Percentiles rank a stretch among this genome's conserved stretches.
phyloP scores from a whole-genome alignment of 1,140 invertebrate genomes.

The Lepidurus couesii region DNA sequence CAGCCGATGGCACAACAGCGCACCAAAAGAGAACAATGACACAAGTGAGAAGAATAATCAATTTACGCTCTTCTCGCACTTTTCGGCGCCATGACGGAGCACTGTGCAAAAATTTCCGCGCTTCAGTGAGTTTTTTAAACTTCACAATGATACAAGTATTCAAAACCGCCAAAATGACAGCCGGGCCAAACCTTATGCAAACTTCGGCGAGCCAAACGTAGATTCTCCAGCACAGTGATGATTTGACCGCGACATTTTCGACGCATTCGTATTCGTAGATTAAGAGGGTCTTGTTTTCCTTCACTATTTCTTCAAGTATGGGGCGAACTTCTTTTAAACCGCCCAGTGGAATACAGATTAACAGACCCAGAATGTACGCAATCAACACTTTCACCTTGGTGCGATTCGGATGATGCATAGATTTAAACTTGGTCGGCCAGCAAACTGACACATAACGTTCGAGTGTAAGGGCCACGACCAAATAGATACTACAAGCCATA shows the following conservation, averaged over 20 bases:
- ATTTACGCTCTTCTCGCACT: slow-evolving; percentile 44
- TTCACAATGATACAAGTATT: slow-evolving; percentile 44
- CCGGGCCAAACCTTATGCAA: slow-evolving; percentile 43
- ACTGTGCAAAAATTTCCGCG: slow-evolving; percentile 34
- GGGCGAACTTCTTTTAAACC: slow-evolving; percentile 41
- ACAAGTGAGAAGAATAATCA: slow-evolving; percentile 44
- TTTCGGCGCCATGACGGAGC: slow-evolving; percentile 36
- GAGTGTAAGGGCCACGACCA: slow-evolving; percentile 48
- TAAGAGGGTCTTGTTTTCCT: background rate
- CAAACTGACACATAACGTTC: slow-evolving; percentile 44
- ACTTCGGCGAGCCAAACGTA: slow-evolving; percentile 42
- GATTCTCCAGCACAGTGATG: slow-evolving; percentile 38
- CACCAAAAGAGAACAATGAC: slow-evolving; percentile 48
- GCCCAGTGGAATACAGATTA: slow-evolving; percentile 44
- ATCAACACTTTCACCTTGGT: slow-evolving; percentile 42
- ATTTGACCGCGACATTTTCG: slow-evolving; percentile 40
- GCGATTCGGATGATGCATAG: slow-evolving; percentile 43
- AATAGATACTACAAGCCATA: slow-evolving; percentile 48
- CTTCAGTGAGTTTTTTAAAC: slow-evolving; percentile 42
- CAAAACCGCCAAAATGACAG: slow-evolving; percentile 42
- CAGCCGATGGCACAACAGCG: slow-evolving; percentile 46
- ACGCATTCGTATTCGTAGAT: slow-evolving; percentile 38
- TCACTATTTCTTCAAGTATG: background rate
- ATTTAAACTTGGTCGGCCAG: slow-evolving; percentile 44
- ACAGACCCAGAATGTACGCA: slow-evolving; percentile 43